Conservation (phyloP, 2,888 invertebrate genomes). For the Meteorus colon region DNA sequence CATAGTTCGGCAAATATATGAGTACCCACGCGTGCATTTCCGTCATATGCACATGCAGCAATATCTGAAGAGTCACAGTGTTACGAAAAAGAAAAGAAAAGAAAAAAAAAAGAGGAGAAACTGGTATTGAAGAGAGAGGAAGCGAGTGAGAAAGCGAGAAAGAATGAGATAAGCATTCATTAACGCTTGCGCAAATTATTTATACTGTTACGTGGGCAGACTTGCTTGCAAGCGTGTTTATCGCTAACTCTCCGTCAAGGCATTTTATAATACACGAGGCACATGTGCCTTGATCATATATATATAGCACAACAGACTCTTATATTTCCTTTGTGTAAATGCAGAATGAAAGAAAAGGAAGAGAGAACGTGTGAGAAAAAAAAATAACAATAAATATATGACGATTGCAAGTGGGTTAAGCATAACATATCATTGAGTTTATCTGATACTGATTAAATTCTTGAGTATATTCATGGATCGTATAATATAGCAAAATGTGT, state of each 20-base stretch:
- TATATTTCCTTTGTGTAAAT: conserved; percentile 7
- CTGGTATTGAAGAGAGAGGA: background rate
- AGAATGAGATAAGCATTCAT: conserved; percentile 64
- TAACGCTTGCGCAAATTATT: conserved; percentile 69
- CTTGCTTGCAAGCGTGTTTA: conserved; percentile 55
- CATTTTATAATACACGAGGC: conserved; percentile 6
- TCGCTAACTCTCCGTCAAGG: conserved; percentile 42
- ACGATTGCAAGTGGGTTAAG: conserved; percentile 9
- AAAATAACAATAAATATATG: conserved; percentile 8
- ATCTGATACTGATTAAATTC: conserved; percentile 12
- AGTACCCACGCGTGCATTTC: conserved; percentile 20
- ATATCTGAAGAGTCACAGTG: conserved; percentile 2
- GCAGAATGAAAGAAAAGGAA: background rate
- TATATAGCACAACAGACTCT: background rate
- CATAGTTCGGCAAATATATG: conserved; percentile 2
- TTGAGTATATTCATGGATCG: background rate
- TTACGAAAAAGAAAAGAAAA: conserved; percentile 22
- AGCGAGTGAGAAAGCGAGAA: background rate
- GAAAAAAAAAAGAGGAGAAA: conserved; percentile 15
- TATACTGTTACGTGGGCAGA: conserved; percentile 62
- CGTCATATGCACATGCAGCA: conserved; percentile 1
- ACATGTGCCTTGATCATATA: conserved; percentile 1
- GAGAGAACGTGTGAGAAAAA: background rate
- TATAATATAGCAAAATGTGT: conserved; percentile 3
- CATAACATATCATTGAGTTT: conserved; percentile 8